These are phyloP conservation scores for Gobio occitaniae DNA, from an alignment of 2,797 vertebrate species.

Conservation along the genomic window DNA sequence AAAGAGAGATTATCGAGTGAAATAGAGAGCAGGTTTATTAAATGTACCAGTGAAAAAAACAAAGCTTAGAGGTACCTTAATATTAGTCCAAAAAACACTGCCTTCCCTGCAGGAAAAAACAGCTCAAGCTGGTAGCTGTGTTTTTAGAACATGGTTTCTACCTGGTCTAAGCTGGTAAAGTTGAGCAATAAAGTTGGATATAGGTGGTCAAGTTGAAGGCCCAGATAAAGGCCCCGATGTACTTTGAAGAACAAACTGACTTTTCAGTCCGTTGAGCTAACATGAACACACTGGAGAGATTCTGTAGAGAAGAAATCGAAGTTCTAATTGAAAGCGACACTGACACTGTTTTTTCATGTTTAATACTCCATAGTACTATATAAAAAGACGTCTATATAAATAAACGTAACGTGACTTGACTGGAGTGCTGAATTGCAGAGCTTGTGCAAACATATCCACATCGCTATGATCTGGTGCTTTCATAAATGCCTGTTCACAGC, in stretches of 20 bases:
- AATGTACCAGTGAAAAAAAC: background rate
- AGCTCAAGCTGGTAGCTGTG: background rate
- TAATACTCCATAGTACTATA: too few relatives aligned
- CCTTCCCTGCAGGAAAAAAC: background rate
- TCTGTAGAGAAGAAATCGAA: too few relatives aligned
- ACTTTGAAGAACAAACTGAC: too few relatives aligned
- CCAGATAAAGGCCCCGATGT: too few relatives aligned
- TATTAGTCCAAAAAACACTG: slow-evolving; percentile 12
- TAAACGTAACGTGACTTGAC: background rate
- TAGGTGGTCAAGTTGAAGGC: background rate
- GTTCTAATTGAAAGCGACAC: too few relatives aligned
- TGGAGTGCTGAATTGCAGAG: background rate
- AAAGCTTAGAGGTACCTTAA: background rate
- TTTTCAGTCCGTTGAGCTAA: too few relatives aligned
- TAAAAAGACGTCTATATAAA: background rate
- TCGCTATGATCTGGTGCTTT: background rate
- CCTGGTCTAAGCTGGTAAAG: background rate
- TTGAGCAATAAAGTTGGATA: background rate
- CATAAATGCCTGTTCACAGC: background rate
- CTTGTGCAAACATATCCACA: background rate
- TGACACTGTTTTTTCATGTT: too few relatives aligned
- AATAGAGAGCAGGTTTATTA: slow-evolving; percentile 18
- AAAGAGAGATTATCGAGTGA: slow-evolving; percentile 43
- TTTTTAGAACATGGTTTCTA: background rate
- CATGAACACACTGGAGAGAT: too few relatives aligned